Conservation (phyloP, 2,113 vertebrate species). For the Chascanopsetta lugubris region DNA sequence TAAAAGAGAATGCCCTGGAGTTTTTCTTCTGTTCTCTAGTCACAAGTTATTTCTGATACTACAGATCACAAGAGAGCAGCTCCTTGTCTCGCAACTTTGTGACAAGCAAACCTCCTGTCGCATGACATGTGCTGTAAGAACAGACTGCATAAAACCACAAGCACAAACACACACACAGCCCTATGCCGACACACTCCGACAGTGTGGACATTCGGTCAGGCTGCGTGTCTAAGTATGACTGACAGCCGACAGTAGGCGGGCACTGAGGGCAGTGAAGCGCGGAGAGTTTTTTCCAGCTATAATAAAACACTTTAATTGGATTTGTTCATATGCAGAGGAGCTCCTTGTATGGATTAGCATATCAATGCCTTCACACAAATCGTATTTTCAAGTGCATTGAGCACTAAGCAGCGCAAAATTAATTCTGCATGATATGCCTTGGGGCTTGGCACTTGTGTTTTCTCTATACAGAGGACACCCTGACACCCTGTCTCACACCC, state of each 20-base stretch:
- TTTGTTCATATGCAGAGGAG: slow-evolving; percentile 84
- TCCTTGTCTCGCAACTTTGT: too few relatives aligned
- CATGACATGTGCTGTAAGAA: slow-evolving; percentile 11
- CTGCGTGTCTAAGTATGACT: slow-evolving; percentile 71
- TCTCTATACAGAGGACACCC: slow-evolving; percentile 45
- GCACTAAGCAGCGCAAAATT: slow-evolving; percentile 83
- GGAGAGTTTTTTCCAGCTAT: slow-evolving; percentile 74
- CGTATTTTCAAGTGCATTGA: slow-evolving; percentile 85
- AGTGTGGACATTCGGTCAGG: slow-evolving; percentile 41
- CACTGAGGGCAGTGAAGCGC: slow-evolving; percentile 75
- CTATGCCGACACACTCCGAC: slow-evolving; percentile 7
- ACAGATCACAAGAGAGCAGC: too few relatives aligned
- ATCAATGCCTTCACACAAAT: slow-evolving; percentile 86
- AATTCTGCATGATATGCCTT: slow-evolving; percentile 82
- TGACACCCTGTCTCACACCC: slow-evolving; percentile 40
- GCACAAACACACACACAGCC: neutral
- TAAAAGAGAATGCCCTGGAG: too few relatives aligned
- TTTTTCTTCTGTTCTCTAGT: too few relatives aligned
- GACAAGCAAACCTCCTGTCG: too few relatives aligned
- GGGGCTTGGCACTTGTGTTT: slow-evolving; percentile 64
- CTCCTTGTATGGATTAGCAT: slow-evolving; percentile 86
- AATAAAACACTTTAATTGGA: slow-evolving; percentile 87
- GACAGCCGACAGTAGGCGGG: slow-evolving; percentile 72
- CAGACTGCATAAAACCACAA: neutral
- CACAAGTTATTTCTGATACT: too few relatives aligned